Evolutionary conservation across 2,113 vertebrate species (phyloP), one percentile per base, ranked within the genome.

Genomic region (Takifugu bimaculatus): DNA sequence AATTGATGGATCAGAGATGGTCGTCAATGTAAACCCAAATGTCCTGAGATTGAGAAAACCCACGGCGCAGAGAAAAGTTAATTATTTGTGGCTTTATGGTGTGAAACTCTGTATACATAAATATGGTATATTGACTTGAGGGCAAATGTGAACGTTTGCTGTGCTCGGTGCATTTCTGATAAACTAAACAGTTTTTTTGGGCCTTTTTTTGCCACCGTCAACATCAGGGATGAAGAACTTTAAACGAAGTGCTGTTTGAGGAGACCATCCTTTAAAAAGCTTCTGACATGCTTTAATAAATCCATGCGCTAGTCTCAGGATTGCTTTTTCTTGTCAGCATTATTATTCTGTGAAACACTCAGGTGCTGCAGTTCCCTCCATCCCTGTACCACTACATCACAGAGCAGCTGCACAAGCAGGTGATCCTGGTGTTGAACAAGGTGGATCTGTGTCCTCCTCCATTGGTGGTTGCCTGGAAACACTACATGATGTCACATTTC

Each of bases 371-470:
- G 63, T 94, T 96, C 55, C 91, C 94, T 10, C 95, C 95, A 0
- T 83, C 91, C 28, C 64, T 97, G 51, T 95, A 94, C 20, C 82
- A 92, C 67, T 93, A 93, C 26, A 92, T 97, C 79, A 94, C 92
- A 3, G 88, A 72, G 58, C 90, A 94, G 13, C 82, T 95, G 26
- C 88, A 92, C 45, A 92, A 93, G 83, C 88, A 91, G 0, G 82
- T 95, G 35, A 79, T 97, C 43, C 78, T 97, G 82, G 93, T 97
- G 54, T 86, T 97, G 68, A 97, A 97, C 88, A 97, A 97, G 83
- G 88, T 85, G 0, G 95, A 97, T 67, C 85, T 97, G 63, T 93
- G 92, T 29, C 90, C 94, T 0, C 88, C 94, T 0, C 87, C 93
- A 0, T 84, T 96, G 0, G 94, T 93, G 53, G 88, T 93, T 0